Base-by-base conservation (phyloP, 2,888 invertebrate genomes). In the Nomada flava region DNA sequence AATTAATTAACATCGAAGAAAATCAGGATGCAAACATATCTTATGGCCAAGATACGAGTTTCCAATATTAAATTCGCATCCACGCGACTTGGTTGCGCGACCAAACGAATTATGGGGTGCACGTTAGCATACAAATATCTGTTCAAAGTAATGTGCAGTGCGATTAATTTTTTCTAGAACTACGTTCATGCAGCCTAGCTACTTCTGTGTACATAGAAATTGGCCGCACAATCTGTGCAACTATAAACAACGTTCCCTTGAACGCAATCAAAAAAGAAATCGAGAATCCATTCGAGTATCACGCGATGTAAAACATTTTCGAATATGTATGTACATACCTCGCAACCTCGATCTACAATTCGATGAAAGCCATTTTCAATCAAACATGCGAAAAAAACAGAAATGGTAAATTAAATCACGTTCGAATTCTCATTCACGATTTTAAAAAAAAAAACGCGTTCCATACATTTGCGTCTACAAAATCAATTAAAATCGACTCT, bases 61-160 rank as follows among this genome's bases (percentile, higher is more conserved):
- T 67, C 65, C 65, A 13, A 65, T 76, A 76, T 71, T 42, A 44
- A 65, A 44, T 72, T 71, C 64, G 20, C 29, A 15, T 36, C 18
- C 2, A 44, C 15, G 29, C 44, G n/a, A 11, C 18, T 2, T 26
- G 15, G 11, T 36, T 23, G 53, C 20, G 23, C 55, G 23, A 57
- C 4, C 44, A 44, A 57, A 18, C 18, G 36, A 60, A n/a, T 18
- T 36, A 62, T 0, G n/a, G 10, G 2, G 9, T 4, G n/a, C 50
- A 15, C 57, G 59, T 69, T 36, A 44, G 53, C 55, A 26, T 64
- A 11, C 11, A 11, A 53, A 65, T 73, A 15, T 20, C 50, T 57
- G 11, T 57, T 26, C 63, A 10, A 7, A 55, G 29, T 15, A 63
- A n/a, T n/a, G 20, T 26, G 36, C 36, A 11, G 13, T 2, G 20